Evolutionary conservation across 64 coral and sea anemone genomes (phyloP), one percentile per base, ranked within the genome.

Genomic region (Stichodactyla mertensii): DNA sequence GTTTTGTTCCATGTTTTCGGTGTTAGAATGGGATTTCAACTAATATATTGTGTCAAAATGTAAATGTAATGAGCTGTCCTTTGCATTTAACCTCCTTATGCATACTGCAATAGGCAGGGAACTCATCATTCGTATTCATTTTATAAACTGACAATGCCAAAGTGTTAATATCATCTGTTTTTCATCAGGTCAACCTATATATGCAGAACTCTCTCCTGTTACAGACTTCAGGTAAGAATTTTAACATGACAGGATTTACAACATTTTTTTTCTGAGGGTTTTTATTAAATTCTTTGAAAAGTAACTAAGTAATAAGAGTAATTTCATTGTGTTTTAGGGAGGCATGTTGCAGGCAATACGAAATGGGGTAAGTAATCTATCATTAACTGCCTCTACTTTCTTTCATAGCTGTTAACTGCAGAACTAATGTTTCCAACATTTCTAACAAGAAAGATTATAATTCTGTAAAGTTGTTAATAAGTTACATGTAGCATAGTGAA

Each of bases 301-400:
- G 36, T 45, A 45, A 4, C 36, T 45, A 45, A 52, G 3, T 12
- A 7, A 52, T 91, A 80, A 57, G 24, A 22, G 69, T 70, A 24
- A 36, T 61, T 20, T 67, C 55, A 64, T 84, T 90, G 78, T 10
- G 7, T 84, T 62, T 80, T 23, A 99, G 97, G 77, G 97, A 99
- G 55, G 97, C 97, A 18, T 99, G 97, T 83, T 99, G 97, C 66
- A 87, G 97, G 83, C 97, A 99, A 78, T 99, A 99, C 93, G 97
- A 99, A 86, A 99, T 99, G 97, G 97, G 97, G 97, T 99, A 90
- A 85, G 93, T 67, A 28, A 28, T 55, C 10, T 8, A 28, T 78
- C 51, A 52, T 52, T 69, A 2, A 22, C 6, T 69, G 4, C 8
- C 18, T 69, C n/a, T 22, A 6, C 0, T 20, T 20, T 69, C n/a